Conservation (phyloP, 2,113 vertebrate species). For the Acanthochromis polyacanthus region DNA sequence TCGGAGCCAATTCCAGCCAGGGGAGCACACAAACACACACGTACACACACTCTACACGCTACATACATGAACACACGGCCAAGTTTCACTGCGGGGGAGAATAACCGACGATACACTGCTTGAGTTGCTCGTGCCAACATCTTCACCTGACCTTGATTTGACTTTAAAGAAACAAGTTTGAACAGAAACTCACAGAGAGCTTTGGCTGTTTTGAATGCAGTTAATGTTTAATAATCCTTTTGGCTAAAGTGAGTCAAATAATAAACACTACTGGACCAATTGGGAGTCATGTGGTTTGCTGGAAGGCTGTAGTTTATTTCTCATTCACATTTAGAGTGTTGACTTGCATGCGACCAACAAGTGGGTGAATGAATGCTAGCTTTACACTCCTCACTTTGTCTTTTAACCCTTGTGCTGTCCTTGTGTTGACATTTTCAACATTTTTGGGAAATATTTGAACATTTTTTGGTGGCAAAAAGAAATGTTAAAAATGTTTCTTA, state of each 20-base stretch:
- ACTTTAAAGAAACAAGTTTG: slow-evolving; percentile 16
- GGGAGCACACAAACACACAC: neutral
- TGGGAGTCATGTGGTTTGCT: slow-evolving; percentile 13
- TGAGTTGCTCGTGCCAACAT: slow-evolving; percentile 32
- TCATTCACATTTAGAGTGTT: neutral
- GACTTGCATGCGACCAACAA: neutral
- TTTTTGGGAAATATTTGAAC: too few relatives aligned
- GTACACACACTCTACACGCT: neutral
- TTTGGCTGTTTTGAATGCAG: neutral
- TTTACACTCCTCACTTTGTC: neutral
- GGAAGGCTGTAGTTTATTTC: neutral
- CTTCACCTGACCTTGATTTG: slow-evolving; percentile 52
- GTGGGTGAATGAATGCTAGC: slow-evolving; percentile 9
- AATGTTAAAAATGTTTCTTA: too few relatives aligned
- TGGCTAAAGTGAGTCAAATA: slow-evolving; percentile 3
- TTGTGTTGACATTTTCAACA: too few relatives aligned
- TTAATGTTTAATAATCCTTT: slow-evolving; percentile 26
- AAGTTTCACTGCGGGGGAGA: slow-evolving; percentile 42
- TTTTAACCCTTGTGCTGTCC: neutral
- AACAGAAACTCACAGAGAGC: neutral
- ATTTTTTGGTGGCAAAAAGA: too few relatives aligned
- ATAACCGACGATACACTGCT: slow-evolving; percentile 39
- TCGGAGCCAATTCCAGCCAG: slow-evolving; percentile 64
- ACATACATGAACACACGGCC: slow-evolving; percentile 38
- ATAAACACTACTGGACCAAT: neutral